Percentiles rank a stretch among this genome's conserved stretches.
Conservation (phyloP, 2,113 vertebrate species). For the Nerophis ophidion region DNA sequence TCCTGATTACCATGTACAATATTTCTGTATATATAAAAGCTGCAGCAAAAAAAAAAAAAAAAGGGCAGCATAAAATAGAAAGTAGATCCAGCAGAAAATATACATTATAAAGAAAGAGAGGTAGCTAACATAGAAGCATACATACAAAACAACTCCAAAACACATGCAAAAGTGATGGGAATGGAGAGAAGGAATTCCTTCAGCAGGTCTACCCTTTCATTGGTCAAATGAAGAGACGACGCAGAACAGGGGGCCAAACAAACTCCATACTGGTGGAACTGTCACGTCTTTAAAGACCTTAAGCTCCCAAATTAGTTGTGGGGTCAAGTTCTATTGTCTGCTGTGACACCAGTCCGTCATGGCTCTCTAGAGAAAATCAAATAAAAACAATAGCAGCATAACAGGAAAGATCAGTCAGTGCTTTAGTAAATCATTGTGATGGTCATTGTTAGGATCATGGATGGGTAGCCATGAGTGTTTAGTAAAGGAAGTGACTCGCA, state of each 20-base stretch:
- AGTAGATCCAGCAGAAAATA: too few relatives aligned
- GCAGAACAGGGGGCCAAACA: constrained; percentile 52
- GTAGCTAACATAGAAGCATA: too few relatives aligned
- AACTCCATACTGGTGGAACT: constrained; percentile 49
- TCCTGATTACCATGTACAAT: too few relatives aligned
- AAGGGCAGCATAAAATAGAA: too few relatives aligned
- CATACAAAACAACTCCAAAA: constrained; percentile 1
- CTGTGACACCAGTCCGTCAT: constrained; percentile 52
- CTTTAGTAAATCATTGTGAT: constrained; percentile 63
- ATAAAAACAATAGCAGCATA: constrained; percentile 63
- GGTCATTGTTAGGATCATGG: constrained; percentile 56
- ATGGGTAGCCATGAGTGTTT: constrained; percentile 60
- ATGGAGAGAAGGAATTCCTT: neutral
- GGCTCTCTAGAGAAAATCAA: constrained; percentile 65
- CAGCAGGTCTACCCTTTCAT: neutral
- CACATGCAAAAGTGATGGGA: neutral
- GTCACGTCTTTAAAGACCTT: constrained; percentile 47
- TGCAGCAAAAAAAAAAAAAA: too few relatives aligned
- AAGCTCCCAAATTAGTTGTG: constrained; percentile 63
- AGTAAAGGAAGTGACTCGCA: constrained; percentile 61
- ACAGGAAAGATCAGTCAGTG: constrained; percentile 56
- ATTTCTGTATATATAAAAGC: too few relatives aligned
- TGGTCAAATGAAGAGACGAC: constrained; percentile 37
- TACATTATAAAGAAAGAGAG: too few relatives aligned
- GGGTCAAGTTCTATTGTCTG: constrained; percentile 65